phyloP scores from a whole-genome alignment of 2,113 vertebrate genomes.

The Piaya cayana region DNA sequence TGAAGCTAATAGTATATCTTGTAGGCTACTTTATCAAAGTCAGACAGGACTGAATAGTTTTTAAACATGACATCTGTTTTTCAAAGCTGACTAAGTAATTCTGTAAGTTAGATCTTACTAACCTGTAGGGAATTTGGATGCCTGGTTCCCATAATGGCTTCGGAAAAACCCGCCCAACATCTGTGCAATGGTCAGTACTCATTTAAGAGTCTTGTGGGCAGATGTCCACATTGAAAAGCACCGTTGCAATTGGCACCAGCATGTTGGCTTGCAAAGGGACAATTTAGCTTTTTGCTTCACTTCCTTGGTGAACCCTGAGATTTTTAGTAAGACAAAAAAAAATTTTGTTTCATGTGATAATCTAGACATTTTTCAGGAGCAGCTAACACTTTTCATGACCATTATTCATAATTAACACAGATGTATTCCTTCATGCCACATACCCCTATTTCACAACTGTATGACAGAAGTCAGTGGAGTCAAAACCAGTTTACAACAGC shows the following conservation, averaged over 20 bases:
- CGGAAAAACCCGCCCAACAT: slow-evolving; percentile 22
- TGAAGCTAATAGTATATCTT: background rate
- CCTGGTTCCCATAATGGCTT: background rate
- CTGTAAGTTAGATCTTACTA: background rate
- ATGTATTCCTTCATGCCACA: background rate
- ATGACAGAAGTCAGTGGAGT: background rate
- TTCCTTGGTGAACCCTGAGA: background rate
- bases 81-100: slow-evolving; percentile 1
- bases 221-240: background rate
- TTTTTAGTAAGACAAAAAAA: background rate
- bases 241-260: background rate
- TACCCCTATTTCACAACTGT: background rate
- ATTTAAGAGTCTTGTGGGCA: background rate
- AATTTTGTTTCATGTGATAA: background rate
- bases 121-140: slow-evolving; percentile 3
- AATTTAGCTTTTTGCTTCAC: background rate
- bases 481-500: background rate
- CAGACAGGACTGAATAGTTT: background rate
- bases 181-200: slow-evolving; percentile 11
- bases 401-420: background rate
- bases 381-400: background rate
- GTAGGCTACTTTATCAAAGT: background rate
- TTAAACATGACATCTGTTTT: background rate
- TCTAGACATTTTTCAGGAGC: background rate
- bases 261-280: background rate